Evolutionary conservation across 2,113 vertebrate species (phyloP).

Genomic region (Numida meleagris): DNA sequence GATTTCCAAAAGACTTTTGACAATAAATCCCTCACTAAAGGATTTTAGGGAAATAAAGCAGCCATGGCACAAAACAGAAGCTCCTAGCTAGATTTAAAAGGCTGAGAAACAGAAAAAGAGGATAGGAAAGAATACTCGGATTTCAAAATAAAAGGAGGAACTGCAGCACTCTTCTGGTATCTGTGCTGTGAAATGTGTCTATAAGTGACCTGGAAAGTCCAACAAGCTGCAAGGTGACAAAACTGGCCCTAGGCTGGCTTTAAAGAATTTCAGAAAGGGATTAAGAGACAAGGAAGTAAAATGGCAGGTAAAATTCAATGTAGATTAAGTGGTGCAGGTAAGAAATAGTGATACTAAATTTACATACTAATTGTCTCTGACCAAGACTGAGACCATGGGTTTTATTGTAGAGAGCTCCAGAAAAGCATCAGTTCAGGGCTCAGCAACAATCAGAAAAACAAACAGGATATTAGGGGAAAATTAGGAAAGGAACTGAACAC

Average conservation of each 20-base stretch:
- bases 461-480: not conserved
- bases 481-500: not conserved
- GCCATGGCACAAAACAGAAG: not conserved
- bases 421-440: not conserved
- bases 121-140: not conserved
- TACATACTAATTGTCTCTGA: not conserved
- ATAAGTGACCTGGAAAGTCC: not conserved
- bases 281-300: not conserved
- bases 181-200: fast-evolving
- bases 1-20: not conserved
- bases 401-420: not conserved
- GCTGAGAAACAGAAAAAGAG: not conserved
- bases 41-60: not conserved
- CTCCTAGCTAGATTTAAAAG: not conserved
- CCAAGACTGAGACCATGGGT: not conserved
- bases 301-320: not conserved
- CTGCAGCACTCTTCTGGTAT: not conserved
- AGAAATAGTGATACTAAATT: not conserved
- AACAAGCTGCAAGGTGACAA: not conserved
- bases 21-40: not conserved
- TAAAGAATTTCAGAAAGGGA: not conserved
- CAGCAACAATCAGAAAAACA: not conserved
- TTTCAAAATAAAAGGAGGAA: not conserved
- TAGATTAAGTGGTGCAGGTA: not conserved
- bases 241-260: not conserved